Evolutionary conservation across 1,140 invertebrate genomes (phyloP), one percentile per base, ranked within the genome.

Genomic region (Cheumatopsyche charites): DNA sequence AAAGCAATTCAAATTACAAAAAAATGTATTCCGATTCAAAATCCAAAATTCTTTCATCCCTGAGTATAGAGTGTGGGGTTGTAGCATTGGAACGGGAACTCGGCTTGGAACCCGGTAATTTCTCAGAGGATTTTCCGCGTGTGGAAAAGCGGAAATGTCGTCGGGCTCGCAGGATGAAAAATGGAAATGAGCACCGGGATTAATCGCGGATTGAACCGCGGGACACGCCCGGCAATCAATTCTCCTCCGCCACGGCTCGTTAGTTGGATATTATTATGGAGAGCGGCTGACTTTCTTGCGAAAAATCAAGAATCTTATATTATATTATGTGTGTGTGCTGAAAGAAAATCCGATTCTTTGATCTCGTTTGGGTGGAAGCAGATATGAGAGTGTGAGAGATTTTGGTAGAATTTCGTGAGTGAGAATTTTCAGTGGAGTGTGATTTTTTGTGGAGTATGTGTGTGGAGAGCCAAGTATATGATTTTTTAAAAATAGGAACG

Each of bases 81-180:
- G 36, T 21, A 66, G 19, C 17, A 13, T 26, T 17, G 25, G 36
- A 68, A 68, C 21, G 23, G 25, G 29, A 67, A 23, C 63, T 43
- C 63, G 63, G 63, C 43, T n/a, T 49, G 36, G 47, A 62, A 21
- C 49, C 58, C 36, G 52, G 41, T 62, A 70, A 70, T 70, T 62
- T 62, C 43, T 42, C 15, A 47, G 52, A 45, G 67, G 58, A 61
- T 70, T 70, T 70, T 70, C 67, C 67, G 67, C 67, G 55, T 70
- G 67, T 62, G 67, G 43, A 52, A 45, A 52, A 29, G 58, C 67
- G 67, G 67, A 61, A 70, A 70, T 45, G 52, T 70, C 52, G 26
- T 55, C 25, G 62, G 36, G 42, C n/a, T n/a, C n/a, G n/a, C n/a
- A 36, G 25, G 49, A 70, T 70, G 52, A 62, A 58, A 62, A 62